Conservation (phyloP, 2,113 vertebrate species). For the Dissostichus mawsoni region DNA sequence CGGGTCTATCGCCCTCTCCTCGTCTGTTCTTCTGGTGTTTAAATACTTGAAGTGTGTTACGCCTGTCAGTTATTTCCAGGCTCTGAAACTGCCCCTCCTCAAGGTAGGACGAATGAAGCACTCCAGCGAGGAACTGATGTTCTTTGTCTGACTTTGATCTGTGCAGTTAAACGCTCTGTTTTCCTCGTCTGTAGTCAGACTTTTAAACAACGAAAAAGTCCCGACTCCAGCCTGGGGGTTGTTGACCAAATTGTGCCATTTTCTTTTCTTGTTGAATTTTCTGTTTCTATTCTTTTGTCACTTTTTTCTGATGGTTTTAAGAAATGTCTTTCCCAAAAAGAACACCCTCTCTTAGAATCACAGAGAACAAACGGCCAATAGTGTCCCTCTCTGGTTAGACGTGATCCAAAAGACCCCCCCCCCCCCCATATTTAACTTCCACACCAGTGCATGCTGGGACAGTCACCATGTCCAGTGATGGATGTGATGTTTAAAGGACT, state of each 20-base stretch:
- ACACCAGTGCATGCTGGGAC: background rate
- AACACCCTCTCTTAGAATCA: too few relatives aligned
- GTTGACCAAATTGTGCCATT: constrained; percentile 39
- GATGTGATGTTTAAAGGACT: too few relatives aligned
- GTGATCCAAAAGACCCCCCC: background rate
- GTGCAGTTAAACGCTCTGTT: background rate
- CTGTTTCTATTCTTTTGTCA: background rate
- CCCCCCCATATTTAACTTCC: background rate
- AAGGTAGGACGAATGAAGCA: background rate
- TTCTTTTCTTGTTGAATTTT: background rate
- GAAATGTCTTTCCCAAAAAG: background rate
- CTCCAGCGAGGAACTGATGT: background rate
- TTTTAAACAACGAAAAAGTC: background rate
- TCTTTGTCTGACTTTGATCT: background rate
- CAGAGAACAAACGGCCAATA: too few relatives aligned
- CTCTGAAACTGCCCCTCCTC: background rate
- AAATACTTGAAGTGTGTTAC: constrained; percentile 42
- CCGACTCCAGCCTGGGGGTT: background rate
- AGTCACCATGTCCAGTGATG: too few relatives aligned
- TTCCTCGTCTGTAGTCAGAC: background rate
- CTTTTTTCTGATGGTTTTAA: background rate
- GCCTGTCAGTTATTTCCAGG: background rate
- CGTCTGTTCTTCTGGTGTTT: background rate
- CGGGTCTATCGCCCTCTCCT: background rate
- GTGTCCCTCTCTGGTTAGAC: background rate